These are phyloP conservation scores for Agrochola lota DNA, from an alignment of 2,888 invertebrate genomes.

Conservation along the genomic window DNA sequence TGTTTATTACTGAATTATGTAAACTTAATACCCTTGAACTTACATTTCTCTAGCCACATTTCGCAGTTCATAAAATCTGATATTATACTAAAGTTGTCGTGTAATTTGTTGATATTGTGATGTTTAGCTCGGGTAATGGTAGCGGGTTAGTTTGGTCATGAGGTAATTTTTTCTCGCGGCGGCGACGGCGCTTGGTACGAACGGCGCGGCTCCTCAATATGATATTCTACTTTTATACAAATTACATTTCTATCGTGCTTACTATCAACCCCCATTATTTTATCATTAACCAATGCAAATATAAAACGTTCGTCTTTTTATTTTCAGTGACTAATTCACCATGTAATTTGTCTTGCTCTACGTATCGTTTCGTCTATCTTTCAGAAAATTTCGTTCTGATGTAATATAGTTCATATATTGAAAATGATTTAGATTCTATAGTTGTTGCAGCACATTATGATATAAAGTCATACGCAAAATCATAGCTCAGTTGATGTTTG, in stretches of 20 bases:
- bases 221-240: constrained; percentile 88
- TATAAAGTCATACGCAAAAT: not conserved
- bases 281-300: constrained; percentile 88
- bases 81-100: constrained; percentile 76
- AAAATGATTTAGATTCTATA: constrained; percentile 8
- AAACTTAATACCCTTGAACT: constrained; percentile 71
- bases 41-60: constrained; percentile 70
- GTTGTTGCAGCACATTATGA: constrained; percentile 23
- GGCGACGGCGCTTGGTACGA: constrained; percentile 86
- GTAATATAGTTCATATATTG: not conserved
- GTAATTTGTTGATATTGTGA: constrained; percentile 74
- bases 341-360: constrained; percentile 44
- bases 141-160: constrained; percentile 81
- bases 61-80: constrained; percentile 74
- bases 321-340: constrained; percentile 77
- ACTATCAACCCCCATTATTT: constrained; percentile 88
- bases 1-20: constrained; percentile 59
- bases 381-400: not conserved
- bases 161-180: constrained; percentile 85
- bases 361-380: not conserved
- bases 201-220: constrained; percentile 78
- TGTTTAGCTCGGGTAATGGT: constrained; percentile 75
- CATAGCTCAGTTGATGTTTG: constrained; percentile 45
- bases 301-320: constrained; percentile 78
- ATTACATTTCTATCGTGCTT: constrained; percentile 90